Conservation (phyloP, 1,140 invertebrate species). For the Dysdera silvatica region DNA sequence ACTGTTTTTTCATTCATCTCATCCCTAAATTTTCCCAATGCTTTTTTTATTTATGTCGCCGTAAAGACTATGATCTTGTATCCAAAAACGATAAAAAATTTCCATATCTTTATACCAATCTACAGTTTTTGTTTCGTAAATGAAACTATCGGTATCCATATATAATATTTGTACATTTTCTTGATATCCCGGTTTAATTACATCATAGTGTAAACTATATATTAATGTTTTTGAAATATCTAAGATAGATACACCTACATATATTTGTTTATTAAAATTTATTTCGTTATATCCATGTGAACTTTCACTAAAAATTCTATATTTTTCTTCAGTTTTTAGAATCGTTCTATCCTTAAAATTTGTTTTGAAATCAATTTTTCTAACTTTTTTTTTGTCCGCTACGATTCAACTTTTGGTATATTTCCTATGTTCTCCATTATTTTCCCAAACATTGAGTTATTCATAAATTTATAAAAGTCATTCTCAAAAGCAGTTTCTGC, state of each 20-base stretch:
- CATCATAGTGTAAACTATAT: conserved; percentile 38
- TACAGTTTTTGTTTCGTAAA: conserved; percentile 28
- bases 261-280: conserved; percentile 36
- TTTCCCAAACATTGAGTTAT: conserved; percentile 16
- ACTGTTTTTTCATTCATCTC: conserved; percentile 42
- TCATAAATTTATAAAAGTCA: neutral
- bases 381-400: conserved; percentile 35
- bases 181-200: conserved; percentile 34
- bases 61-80: conserved; percentile 24
- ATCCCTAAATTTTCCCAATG: conserved; percentile 48
- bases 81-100: conserved; percentile 28
- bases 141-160: conserved; percentile 30
- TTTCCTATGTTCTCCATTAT: conserved; percentile 48
- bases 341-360: conserved; percentile 40
- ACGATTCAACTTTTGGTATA: conserved; percentile 43
- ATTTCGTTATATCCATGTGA: conserved; percentile 28
- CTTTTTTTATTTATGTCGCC: conserved; percentile 45
- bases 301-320: conserved; percentile 16
- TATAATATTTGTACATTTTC: conserved; percentile 27
- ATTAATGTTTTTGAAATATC: conserved; percentile 36
- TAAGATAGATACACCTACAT: conserved; percentile 35
- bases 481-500: conserved; percentile 38
- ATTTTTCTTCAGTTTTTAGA: too few species aligned
- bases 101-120: conserved; percentile 29
- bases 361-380: conserved; percentile 40